phyloP scores from a whole-genome alignment of 35 echinoderm and acorn worm species.

The Ophioderma brevispina region DNA sequence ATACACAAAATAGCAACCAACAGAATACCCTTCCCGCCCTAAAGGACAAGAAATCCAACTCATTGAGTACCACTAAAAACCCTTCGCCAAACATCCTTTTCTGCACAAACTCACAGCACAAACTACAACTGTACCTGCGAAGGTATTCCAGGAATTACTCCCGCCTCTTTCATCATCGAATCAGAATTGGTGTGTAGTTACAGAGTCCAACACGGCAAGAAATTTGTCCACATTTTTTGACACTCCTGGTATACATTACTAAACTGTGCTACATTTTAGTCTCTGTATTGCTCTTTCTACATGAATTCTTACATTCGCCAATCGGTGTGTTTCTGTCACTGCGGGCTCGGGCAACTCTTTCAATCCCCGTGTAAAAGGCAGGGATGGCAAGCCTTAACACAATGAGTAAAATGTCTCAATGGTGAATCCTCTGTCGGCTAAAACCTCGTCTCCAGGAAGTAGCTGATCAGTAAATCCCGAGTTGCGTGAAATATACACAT shows the following conservation, averaged over 20 bases:
- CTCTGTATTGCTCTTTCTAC: conserved; percentile 58
- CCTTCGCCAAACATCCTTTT: too few relatives aligned
- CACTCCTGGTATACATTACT: conserved; percentile 26
- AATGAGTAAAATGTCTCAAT: conserved; percentile 34
- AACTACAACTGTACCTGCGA: too few relatives aligned
- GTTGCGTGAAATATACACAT: conserved; percentile 20
- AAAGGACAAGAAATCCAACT: too few relatives aligned
- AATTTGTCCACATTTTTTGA: conserved; percentile 54
- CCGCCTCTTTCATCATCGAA: too few relatives aligned
- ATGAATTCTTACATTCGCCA: conserved; percentile 47
- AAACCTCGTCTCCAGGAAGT: conserved; percentile 49
- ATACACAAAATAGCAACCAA: too few relatives aligned
- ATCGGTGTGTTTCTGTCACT: neutral
- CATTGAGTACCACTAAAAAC: too few relatives aligned
- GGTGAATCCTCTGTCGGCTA: conserved; percentile 49
- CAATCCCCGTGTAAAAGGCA: conserved; percentile 16
- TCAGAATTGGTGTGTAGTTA: conserved; percentile 34
- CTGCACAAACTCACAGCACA: too few relatives aligned
- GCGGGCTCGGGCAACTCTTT: conserved; percentile 5
- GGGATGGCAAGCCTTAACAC: conserved; percentile 34
- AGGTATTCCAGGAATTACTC: too few relatives aligned
- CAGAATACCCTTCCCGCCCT: too few relatives aligned
- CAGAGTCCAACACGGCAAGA: conserved; percentile 36
- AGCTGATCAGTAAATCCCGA: conserved; percentile 29
- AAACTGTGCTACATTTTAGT: conserved; percentile 46